A percentile compares a stretch with the other conserved stretches of the same genome.
Evolutionary conservation across 2,797 vertebrate genomes (phyloP).

Genomic region (Pogoniulus pusillus): DNA sequence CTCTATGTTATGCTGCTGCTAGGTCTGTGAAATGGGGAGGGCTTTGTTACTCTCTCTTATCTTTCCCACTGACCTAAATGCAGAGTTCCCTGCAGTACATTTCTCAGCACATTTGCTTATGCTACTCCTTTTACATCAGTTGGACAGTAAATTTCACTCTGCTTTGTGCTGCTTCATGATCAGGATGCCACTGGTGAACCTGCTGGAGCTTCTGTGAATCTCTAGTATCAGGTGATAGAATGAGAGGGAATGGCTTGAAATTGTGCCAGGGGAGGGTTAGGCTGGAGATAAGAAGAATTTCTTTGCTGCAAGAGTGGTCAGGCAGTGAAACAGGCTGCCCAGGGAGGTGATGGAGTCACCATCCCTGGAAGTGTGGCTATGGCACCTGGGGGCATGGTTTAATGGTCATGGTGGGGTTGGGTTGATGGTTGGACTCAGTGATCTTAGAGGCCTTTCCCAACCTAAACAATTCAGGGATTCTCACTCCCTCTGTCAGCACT

Average conservation of each 20-base stretch:
- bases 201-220: background rate
- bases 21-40: background rate
- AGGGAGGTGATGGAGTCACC: too few relatives aligned
- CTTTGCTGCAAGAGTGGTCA: too few relatives aligned
- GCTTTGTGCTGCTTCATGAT: constrained; percentile 2
- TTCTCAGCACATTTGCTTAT: background rate
- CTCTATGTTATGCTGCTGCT: background rate
- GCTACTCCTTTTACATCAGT: constrained; percentile 9
- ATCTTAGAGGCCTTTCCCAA: too few relatives aligned
- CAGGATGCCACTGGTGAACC: background rate
- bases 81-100: constrained; percentile 2
- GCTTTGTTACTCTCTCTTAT: background rate
- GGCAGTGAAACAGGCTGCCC: too few relatives aligned
- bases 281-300: too few relatives aligned
- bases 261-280: too few relatives aligned
- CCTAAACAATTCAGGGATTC: too few relatives aligned
- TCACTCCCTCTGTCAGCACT: background rate
- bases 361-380: too few relatives aligned
- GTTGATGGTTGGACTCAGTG: too few relatives aligned
- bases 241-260: too few relatives aligned
- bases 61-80: constrained; percentile 24
- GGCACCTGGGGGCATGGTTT: too few relatives aligned
- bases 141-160: background rate
- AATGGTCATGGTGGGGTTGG: too few relatives aligned
- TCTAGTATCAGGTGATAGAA: background rate